These are phyloP conservation scores for Eciton burchellii DNA, from an alignment of 1,140 invertebrate species.

Conservation along the genomic window DNA sequence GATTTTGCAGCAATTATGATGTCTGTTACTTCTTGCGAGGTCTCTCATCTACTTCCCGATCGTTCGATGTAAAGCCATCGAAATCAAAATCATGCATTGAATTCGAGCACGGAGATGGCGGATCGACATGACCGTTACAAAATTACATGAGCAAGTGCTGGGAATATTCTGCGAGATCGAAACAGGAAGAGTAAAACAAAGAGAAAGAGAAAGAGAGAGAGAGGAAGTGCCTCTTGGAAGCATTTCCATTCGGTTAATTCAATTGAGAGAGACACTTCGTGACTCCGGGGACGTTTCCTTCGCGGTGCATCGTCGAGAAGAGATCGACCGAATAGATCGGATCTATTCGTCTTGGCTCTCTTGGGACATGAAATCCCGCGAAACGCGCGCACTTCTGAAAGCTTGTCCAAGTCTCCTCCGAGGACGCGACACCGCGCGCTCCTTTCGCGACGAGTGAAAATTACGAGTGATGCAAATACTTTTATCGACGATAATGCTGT, in stretches of 20 bases:
- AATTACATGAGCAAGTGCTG: not conserved
- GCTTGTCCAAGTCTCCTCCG: slow-evolving; percentile 1
- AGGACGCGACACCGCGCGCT: slow-evolving; percentile 1
- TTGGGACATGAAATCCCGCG: not conserved
- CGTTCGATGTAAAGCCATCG: not conserved
- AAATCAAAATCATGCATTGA: not conserved
- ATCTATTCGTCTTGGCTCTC: slow-evolving; percentile 14
- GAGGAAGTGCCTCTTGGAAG: not conserved
- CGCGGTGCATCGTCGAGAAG: not conserved
- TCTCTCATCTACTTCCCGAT: not conserved
- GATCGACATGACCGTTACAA: slow-evolving; percentile 10
- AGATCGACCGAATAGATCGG: slow-evolving; percentile 4
- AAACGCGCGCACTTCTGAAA: slow-evolving; percentile 10
- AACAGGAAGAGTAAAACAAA: not conserved
- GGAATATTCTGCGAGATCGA: not conserved
- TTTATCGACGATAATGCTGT: not conserved
- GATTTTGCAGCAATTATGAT: not conserved
- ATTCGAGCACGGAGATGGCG: not conserved
- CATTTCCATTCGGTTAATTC: slow-evolving; percentile 26
- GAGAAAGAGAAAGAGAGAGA: not conserved
- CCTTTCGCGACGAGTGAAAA: not conserved
- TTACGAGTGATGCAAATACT: slow-evolving; percentile 39
- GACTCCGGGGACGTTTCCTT: not conserved
- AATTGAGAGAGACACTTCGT: slow-evolving; percentile 31
- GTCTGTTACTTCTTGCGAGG: not conserved